phyloP scores from a whole-genome alignment of 2,797 vertebrate species.

The Cuculus canorus region DNA sequence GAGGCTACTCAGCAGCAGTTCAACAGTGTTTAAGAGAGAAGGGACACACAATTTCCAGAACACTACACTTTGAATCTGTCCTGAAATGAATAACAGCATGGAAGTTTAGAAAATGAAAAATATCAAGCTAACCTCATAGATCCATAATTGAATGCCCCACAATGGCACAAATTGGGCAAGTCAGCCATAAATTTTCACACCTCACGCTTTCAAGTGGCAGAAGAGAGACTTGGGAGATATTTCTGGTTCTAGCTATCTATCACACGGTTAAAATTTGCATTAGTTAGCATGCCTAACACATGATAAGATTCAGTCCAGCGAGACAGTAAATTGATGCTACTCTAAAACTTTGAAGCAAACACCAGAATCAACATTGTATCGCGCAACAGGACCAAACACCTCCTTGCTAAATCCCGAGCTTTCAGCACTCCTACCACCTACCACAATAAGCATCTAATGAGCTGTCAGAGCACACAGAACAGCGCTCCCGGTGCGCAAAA shows the following conservation, averaged over 20 bases:
- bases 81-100: constrained; percentile 58
- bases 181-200: constrained; percentile 54
- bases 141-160: constrained; percentile 18
- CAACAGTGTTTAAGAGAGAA: constrained; percentile 12
- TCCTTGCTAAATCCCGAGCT: background rate
- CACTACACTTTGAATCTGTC: constrained; percentile 16
- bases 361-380: background rate
- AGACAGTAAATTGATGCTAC: constrained; percentile 54
- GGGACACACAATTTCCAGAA: constrained; percentile 49
- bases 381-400: background rate
- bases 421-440: background rate
- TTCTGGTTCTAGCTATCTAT: constrained; percentile 55
- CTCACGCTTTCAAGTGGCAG: constrained; percentile 42
- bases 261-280: constrained; percentile 53
- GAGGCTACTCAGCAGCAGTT: constrained; percentile 5
- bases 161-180: background rate
- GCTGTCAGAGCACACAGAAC: background rate
- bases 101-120: constrained; percentile 70
- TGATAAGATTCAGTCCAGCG: constrained; percentile 24
- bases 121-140: constrained; percentile 22
- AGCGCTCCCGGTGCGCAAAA: background rate
- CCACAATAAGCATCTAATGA: background rate
- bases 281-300: constrained; percentile 27
- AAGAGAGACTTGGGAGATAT: constrained; percentile 39
- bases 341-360: constrained; percentile 37